Conservation (phyloP, 2,888 invertebrate genomes). For the Acanthosepion lycidas region DNA sequence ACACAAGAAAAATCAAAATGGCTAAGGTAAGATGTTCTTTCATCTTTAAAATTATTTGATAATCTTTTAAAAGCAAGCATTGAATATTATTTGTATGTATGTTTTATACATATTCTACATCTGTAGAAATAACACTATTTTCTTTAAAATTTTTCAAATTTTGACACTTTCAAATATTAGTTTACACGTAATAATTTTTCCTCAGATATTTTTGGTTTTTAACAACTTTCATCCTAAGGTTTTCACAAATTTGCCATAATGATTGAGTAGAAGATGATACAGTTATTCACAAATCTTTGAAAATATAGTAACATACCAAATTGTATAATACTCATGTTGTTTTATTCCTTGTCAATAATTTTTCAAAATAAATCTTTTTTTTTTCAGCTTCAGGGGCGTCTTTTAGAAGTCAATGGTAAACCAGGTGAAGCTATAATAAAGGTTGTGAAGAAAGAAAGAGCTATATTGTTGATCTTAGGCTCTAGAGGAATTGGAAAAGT, state of each 20-base stretch:
- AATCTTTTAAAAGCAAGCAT: neutral
- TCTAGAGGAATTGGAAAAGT: slow-evolving; percentile 46
- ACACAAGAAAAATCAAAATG: slow-evolving; percentile 17
- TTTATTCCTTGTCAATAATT: neutral
- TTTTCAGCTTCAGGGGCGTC: slow-evolving; percentile 40
- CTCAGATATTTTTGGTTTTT: too few species aligned
- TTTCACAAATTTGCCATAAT: too few species aligned
- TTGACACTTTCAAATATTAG: too few species aligned
- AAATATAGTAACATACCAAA: neutral
- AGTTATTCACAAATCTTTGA: neutral
- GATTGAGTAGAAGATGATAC: too few species aligned
- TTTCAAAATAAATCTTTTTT: neutral
- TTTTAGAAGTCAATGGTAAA: slow-evolving; percentile 35
- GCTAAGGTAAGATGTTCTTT: slow-evolving; percentile 33
- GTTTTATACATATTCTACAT: neutral
- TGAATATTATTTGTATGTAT: too few species aligned
- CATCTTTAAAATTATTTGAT: neutral
- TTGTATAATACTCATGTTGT: neutral
- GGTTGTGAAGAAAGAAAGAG: slow-evolving; percentile 46
- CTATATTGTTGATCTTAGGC: slow-evolving; percentile 25
- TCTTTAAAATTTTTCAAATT: neutral
- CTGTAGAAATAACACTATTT: neutral
- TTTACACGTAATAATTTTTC: too few species aligned
- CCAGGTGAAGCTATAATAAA: slow-evolving; percentile 45
- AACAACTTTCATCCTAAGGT: too few species aligned